phyloP scores from a whole-genome alignment of 2,113 vertebrate species.

The Onychostoma macrolepis region DNA sequence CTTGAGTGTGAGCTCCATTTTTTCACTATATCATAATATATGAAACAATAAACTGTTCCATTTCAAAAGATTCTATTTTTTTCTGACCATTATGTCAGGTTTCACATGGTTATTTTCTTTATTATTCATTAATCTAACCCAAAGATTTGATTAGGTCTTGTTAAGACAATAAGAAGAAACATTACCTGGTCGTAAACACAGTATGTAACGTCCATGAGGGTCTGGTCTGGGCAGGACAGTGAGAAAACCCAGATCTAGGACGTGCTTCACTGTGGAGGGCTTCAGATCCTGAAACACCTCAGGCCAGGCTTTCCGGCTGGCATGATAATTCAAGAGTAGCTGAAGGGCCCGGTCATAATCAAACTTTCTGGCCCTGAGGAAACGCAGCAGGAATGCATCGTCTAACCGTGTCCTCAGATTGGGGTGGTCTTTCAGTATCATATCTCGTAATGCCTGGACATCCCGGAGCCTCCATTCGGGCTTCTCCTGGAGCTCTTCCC shows the following conservation, averaged over 20 bases:
- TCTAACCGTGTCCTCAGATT: slow-evolving; percentile 89
- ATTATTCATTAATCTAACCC: neutral
- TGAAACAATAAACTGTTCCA: too few species aligned
- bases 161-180: neutral
- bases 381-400: slow-evolving; percentile 91
- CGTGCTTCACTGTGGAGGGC: slow-evolving; percentile 88
- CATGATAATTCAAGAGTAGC: slow-evolving; percentile 94
- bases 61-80: too few species aligned
- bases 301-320: slow-evolving; percentile 89
- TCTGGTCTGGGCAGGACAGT: slow-evolving; percentile 89
- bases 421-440: slow-evolving; percentile 94
- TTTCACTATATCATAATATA: too few species aligned
- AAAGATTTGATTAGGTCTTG: neutral
- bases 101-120: neutral
- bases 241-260: slow-evolving; percentile 92
- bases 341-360: slow-evolving; percentile 95
- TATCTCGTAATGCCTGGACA: slow-evolving; percentile 93
- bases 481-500: slow-evolving; percentile 96
- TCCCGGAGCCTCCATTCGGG: slow-evolving; percentile 95
- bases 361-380: slow-evolving; percentile 96
- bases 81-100: neutral
- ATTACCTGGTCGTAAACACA: slow-evolving; percentile 92
- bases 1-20: too few species aligned
- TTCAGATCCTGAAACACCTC: slow-evolving; percentile 92
- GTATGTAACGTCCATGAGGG: slow-evolving; percentile 87